These are phyloP conservation scores for Tachycineta bicolor DNA, from an alignment of 2,113 vertebrate species.

Conservation along the genomic window DNA sequence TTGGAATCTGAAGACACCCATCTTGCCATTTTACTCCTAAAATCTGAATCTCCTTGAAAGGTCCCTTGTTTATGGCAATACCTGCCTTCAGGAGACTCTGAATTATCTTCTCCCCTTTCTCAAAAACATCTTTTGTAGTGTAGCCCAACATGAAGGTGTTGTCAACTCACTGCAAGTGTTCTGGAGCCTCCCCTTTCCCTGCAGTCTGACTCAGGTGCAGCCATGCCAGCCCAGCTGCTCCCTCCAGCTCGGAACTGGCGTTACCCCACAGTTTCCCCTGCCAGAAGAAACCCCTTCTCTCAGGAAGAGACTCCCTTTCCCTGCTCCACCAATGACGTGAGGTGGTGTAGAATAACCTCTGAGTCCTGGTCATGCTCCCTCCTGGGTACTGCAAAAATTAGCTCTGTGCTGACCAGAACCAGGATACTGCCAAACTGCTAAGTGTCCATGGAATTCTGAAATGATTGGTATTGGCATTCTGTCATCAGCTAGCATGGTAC, in stretches of 20 bases:
- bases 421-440: background rate
- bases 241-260: accelerated
- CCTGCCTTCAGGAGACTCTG: background rate
- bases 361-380: background rate
- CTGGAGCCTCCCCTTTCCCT: background rate
- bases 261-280: accelerated
- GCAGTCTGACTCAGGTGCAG: background rate
- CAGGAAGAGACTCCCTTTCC: background rate
- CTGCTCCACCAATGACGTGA: background rate
- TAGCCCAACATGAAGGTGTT: background rate
- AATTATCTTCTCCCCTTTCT: background rate
- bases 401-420: background rate
- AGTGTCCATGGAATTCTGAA: background rate
- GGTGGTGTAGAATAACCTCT: background rate
- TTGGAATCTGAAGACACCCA: background rate
- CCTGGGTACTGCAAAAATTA: background rate
- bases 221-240: background rate
- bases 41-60: background rate
- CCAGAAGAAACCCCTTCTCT: background rate
- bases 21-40: background rate
- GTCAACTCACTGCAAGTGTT: background rate
- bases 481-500: background rate
- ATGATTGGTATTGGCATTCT: background rate
- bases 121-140: background rate
- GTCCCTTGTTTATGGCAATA: background rate